Evolutionary conservation across 2,797 vertebrate species (phyloP).

Genomic region (Ammospiza maritima): DNA sequence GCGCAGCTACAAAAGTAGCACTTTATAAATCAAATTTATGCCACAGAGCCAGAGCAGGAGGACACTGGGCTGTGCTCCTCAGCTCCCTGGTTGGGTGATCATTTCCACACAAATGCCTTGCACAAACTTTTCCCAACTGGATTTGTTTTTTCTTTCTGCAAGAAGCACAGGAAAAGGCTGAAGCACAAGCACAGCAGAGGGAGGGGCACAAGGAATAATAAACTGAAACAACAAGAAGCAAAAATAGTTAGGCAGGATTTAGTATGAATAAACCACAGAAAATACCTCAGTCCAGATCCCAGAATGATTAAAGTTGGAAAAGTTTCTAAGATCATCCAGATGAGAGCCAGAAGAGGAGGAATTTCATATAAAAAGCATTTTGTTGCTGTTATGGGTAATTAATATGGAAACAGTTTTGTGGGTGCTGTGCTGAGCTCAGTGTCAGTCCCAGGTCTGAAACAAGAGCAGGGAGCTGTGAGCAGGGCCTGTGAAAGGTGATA

Average conservation of each 20-base stretch:
- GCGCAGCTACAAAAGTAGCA: neutral
- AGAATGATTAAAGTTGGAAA: neutral
- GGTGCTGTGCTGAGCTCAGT: neutral
- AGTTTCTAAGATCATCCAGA: no score
- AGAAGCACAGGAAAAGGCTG: neutral
- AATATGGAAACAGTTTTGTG: neutral
- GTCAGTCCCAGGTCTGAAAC: neutral
- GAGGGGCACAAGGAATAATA: neutral
- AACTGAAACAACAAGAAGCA: neutral
- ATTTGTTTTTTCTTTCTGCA: neutral
- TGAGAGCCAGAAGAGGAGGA: neutral
- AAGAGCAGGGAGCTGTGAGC: neutral
- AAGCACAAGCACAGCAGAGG: neutral
- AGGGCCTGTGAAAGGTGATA: neutral
- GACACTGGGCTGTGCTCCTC: neutral
- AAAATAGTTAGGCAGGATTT: neutral
- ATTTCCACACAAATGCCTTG: neutral
- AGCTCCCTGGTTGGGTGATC: neutral
- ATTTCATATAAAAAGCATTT: neutral
- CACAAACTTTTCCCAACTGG: neutral
- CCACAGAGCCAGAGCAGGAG: neutral
- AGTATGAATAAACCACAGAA: neutral
- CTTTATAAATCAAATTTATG: accelerated
- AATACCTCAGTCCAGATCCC: neutral
- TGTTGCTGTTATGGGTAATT: neutral